Base-by-base conservation (phyloP, 2,113 vertebrate genomes). In the Ploceus nigricollis region DNA sequence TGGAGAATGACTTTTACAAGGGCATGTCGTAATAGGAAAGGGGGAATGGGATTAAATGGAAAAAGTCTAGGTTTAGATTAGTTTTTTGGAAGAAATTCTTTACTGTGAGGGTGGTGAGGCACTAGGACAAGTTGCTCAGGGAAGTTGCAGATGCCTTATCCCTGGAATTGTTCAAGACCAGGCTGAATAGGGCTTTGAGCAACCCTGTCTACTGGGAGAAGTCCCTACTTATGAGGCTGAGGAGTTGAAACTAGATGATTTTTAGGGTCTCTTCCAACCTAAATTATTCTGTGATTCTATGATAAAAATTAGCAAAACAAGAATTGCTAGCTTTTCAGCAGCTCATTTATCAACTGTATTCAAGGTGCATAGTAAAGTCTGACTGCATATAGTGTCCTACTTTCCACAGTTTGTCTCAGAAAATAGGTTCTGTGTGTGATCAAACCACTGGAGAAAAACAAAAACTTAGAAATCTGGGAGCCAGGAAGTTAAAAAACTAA, bases 1-100 rank as follows among this genome's bases (percentile, higher is more conserved):
- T 47, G 53, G 3, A 35, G 28, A 71, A 17, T 13, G 27, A 27
- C 3, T 37, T 78, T 61, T 68, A 37, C 18, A 19, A n/a, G 7
- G 3, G 1, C 1, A 0, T 35, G 9, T 54, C n/a, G 7, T 48
- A 47, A 48, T 8, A 66, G 6, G 23, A 11, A 31, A 25, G 4
- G 4, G 7, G 3, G 13, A 73, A 50, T 39, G 5, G 27, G 8
- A 61, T 44, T 27, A 68, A 60, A n/a, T 21, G 18, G 31, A 23
- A 65, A 82, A 75, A 54, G 3, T 19, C 6, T 37, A 39, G 20
- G 11, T 73, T 66, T 44, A 61, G 4, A 12, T 19, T 47, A 31
- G 6, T 7, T 66, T 73, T 60, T 15, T 8, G 2, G 28, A 63
- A 63, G 11, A 79, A 68, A 14, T 21, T 84, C 11, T 24, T 73